Conservation (phyloP, 2,888 invertebrate genomes). For the Cylindroiulus punctatus region DNA sequence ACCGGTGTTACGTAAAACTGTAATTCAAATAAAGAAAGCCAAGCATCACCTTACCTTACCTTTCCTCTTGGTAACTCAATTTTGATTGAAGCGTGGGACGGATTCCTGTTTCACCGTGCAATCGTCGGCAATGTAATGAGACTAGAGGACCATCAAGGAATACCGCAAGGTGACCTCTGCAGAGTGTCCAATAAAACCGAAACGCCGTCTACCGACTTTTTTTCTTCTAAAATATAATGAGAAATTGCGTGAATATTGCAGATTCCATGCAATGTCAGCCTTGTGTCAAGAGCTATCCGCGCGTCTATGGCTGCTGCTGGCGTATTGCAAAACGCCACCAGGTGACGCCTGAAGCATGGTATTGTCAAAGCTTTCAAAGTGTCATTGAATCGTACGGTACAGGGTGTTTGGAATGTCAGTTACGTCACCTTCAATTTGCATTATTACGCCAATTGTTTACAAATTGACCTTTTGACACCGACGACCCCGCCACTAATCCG, state of each 20-base stretch:
- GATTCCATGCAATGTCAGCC: background rate
- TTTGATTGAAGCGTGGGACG: constrained; percentile 15
- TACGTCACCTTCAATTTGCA: background rate
- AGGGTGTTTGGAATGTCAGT: background rate
- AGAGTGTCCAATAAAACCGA: background rate
- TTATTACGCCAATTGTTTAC: background rate
- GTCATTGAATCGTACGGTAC: background rate
- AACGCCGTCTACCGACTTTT: background rate
- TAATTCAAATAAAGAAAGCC: background rate
- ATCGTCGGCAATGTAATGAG: background rate
- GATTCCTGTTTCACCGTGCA: background rate
- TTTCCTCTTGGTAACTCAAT: background rate
- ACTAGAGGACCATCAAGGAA: background rate
- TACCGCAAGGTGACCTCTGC: background rate
- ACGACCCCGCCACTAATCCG: background rate
- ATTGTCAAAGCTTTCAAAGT: background rate
- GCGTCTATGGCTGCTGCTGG: background rate
- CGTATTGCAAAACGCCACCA: background rate
- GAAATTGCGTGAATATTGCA: constrained; percentile 29
- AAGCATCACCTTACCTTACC: background rate
- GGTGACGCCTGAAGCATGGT: background rate
- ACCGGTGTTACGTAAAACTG: background rate
- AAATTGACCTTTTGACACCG: background rate
- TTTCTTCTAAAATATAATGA: background rate
- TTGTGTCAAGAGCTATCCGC: background rate